Conservation (phyloP, 2,113 vertebrate genomes). For the Mirza zaza region DNA sequence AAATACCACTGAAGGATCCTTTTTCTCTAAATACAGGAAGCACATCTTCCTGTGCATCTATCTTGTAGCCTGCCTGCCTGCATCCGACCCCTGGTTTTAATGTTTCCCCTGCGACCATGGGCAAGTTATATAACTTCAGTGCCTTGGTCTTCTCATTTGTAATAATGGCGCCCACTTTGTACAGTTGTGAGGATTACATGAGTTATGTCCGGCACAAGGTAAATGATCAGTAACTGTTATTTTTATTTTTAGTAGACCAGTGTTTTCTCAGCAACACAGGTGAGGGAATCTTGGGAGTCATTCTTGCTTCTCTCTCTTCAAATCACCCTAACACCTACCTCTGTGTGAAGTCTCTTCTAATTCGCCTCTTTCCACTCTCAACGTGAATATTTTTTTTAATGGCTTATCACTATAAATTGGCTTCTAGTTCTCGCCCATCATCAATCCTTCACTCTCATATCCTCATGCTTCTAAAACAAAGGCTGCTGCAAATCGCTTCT, state of each 20-base stretch:
- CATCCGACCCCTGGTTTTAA: neutral
- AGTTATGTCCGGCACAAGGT: neutral
- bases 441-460: neutral
- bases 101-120: neutral
- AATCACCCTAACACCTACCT: neutral
- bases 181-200: neutral
- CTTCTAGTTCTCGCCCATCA: neutral
- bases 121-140: neutral
- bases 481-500: neutral
- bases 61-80: neutral
- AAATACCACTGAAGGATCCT: neutral
- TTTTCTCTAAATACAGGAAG: neutral
- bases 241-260: neutral
- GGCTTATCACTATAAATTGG: neutral
- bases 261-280: neutral
- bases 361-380: neutral
- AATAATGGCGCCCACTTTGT: neutral
- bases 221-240: neutral
- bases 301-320: neutral
- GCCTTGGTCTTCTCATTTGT: neutral
- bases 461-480: constrained; percentile 35
- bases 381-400: neutral
- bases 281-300: neutral
- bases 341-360: neutral
- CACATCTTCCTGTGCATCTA: neutral